Evolutionary conservation across 2,113 vertebrate species (phyloP).

Genomic region (Toxostoma redivivum): DNA sequence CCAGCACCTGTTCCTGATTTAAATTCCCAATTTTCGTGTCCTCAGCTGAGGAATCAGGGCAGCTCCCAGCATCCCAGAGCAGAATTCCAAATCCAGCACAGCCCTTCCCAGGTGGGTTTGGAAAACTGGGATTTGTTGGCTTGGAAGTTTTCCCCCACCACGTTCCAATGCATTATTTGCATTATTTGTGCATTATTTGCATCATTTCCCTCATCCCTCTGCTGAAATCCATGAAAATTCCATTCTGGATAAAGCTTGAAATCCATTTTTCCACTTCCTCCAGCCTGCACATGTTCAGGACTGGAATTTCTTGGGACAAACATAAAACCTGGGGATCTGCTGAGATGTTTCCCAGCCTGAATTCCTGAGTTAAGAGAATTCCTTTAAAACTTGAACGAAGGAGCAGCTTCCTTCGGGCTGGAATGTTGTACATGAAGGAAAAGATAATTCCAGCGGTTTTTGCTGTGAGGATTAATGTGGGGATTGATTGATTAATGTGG

Average conservation of each 20-base stretch:
- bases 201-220: neutral
- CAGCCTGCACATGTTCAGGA: neutral
- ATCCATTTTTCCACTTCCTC: neutral
- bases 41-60: neutral
- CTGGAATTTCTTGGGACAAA: neutral
- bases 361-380: neutral
- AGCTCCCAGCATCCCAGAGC: neutral
- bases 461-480: neutral
- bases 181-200: neutral
- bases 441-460: neutral
- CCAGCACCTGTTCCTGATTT: fast-evolving
- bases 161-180: neutral
- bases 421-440: fast-evolving
- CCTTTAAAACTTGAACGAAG: neutral
- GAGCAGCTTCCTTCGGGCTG: neutral
- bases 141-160: neutral
- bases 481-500: too few species aligned
- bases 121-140: neutral
- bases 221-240: neutral
- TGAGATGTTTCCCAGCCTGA: neutral
- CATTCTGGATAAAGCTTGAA: neutral
- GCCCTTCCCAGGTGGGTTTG: neutral
- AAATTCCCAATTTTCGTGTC: neutral
- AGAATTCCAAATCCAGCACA: neutral
- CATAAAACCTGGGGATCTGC: neutral